Percentiles rank a stretch among this genome's conserved stretches.
Evolutionary conservation across 2,888 invertebrate species (phyloP).

Genomic region (Pachliopta kotzebuea): DNA sequence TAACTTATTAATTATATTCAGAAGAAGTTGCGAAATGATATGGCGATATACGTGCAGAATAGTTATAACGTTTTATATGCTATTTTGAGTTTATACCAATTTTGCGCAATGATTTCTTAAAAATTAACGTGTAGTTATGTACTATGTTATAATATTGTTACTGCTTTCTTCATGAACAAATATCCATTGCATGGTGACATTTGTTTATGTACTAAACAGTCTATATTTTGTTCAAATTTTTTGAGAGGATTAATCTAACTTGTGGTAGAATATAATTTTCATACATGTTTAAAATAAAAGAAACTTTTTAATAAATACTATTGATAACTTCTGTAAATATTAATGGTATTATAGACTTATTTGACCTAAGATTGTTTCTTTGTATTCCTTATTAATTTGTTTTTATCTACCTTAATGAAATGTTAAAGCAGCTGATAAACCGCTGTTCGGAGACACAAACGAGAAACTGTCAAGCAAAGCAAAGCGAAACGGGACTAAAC

Average conservation of each 20-base stretch:
- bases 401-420: neutral
- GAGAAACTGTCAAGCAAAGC: conserved; percentile 4
- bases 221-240: too few species aligned
- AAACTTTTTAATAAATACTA: neutral
- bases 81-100: neutral
- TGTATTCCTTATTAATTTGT: neutral
- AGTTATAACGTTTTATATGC: conserved; percentile 1
- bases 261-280: too few species aligned
- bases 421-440: conserved; percentile 1
- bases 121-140: neutral
- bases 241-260: too few species aligned
- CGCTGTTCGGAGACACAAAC: neutral
- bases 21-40: conserved; percentile 14
- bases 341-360: neutral
- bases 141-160: neutral
- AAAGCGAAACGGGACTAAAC: conserved; percentile 5
- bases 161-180: too few species aligned
- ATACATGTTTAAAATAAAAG: too few species aligned
- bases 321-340: neutral
- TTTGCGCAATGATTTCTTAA: neutral
- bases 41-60: neutral
- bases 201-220: too few species aligned
- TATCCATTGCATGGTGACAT: too few species aligned
- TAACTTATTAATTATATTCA: conserved; percentile 23
- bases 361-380: neutral